phyloP scores from a whole-genome alignment of 1,140 invertebrate genomes.

The Bactericera cockerelli region DNA sequence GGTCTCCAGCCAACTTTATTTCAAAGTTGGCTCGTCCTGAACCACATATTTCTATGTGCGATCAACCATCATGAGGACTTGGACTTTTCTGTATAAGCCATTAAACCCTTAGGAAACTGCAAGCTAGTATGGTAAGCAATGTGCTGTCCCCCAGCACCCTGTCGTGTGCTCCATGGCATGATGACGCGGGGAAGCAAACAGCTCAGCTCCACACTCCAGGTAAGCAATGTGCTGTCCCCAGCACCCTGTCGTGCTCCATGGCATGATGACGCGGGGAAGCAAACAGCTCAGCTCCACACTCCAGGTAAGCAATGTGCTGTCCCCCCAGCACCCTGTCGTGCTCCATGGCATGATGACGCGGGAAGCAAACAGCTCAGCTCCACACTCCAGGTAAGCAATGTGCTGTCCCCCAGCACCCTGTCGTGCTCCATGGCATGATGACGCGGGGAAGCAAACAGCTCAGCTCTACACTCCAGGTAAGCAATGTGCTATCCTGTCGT shows the following conservation, averaged over 20 bases:
- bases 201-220: slow-evolving; percentile 75
- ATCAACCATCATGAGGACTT: no score
- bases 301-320: slow-evolving; percentile 35
- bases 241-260: slow-evolving; percentile 88
- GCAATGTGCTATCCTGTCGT: slow-evolving; percentile 58
- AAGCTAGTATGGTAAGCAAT: slow-evolving; percentile 33
- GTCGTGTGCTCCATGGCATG: slow-evolving; percentile 91
- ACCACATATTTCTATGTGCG: no score
- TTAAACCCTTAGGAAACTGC: no score
- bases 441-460: slow-evolving; percentile 83
- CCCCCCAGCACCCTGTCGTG: slow-evolving; percentile 86
- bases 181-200: slow-evolving; percentile 88
- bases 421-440: slow-evolving; percentile 93
- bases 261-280: slow-evolving; percentile 90
- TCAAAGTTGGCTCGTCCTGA: no score
- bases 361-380: slow-evolving; percentile 83
- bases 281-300: slow-evolving; percentile 83
- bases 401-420: slow-evolving; percentile 74
- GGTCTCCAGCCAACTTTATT: no score
- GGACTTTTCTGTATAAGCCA: no score
- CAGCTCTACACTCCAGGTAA: slow-evolving; percentile 67
- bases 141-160: slow-evolving; percentile 55
- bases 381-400: slow-evolving; percentile 50
- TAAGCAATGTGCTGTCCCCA: slow-evolving; percentile 43
- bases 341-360: slow-evolving; percentile 93